Evolutionary conservation across 2,797 vertebrate genomes (phyloP).

Genomic region (Urophycis tenuis): DNA sequence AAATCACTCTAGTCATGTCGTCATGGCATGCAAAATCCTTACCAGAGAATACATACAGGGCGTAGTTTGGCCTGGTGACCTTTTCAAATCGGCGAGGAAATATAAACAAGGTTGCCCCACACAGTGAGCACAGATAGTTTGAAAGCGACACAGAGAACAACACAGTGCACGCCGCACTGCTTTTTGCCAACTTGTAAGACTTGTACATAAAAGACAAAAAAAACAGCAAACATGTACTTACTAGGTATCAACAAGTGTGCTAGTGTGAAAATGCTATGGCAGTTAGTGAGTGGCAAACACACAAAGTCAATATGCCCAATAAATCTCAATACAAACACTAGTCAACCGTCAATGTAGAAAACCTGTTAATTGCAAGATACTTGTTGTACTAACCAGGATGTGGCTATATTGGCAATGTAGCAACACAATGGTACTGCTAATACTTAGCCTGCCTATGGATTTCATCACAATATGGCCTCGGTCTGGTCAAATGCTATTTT

Average conservation of each 20-base stretch:
- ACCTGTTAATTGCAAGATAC: neutral
- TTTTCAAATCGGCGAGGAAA: neutral
- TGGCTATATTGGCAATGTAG: slow-evolving; percentile 1
- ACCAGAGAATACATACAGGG: neutral
- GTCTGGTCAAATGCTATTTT: neutral
- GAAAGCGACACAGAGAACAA: neutral
- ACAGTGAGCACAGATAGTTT: neutral
- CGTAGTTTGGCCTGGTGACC: neutral
- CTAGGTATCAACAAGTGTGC: neutral
- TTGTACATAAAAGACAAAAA: neutral
- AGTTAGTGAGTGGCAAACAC: slow-evolving; percentile 4
- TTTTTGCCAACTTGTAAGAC: slow-evolving; percentile 3
- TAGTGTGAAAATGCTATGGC: neutral
- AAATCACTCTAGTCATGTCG: neutral
- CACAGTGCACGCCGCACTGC: neutral
- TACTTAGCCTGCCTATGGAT: neutral
- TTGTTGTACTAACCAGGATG: neutral
- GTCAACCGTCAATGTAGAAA: neutral
- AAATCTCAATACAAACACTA: slow-evolving; percentile 3
- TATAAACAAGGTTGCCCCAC: neutral
- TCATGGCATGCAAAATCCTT: neutral
- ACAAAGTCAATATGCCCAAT: neutral
- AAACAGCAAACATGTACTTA: slow-evolving; percentile 4
- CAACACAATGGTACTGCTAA: neutral
- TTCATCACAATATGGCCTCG: neutral